These are phyloP conservation scores for Cephus pulcher DNA, from an alignment of 2,888 invertebrate genomes.

Conservation along the genomic window DNA sequence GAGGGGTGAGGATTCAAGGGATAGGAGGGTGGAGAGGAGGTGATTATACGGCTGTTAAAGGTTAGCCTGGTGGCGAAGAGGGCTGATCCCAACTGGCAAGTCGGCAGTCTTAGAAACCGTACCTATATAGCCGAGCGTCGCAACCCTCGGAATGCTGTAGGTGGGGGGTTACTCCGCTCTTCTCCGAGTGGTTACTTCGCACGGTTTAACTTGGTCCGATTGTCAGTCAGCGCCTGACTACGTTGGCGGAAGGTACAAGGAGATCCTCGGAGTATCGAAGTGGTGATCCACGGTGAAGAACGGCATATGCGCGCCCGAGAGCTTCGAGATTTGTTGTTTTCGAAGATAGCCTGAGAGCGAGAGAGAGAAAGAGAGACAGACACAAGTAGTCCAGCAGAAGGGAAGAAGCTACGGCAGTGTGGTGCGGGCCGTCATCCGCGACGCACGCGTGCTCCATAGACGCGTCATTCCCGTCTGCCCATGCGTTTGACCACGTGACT, in stretches of 20 bases:
- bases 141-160: background rate
- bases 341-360: background rate
- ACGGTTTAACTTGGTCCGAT: constrained; percentile 54
- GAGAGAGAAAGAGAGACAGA: background rate
- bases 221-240: constrained; percentile 56
- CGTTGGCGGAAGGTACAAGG: constrained; percentile 34
- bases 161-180: background rate
- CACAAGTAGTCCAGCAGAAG: background rate
- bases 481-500: constrained; percentile 39
- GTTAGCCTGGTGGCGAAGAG: constrained; percentile 25
- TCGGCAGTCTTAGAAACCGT: background rate
- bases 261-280: background rate
- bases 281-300: background rate
- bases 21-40: constrained; percentile 6
- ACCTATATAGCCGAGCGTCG: background rate
- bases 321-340: background rate
- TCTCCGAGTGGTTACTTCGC: constrained; percentile 44
- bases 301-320: background rate
- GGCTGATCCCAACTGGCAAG: background rate
- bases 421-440: constrained; percentile 51
- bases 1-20: background rate
- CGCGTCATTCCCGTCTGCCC: constrained; percentile 22
- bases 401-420: constrained; percentile 40
- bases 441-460: constrained; percentile 39
- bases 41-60: constrained; percentile 43